Conservation (phyloP, 2,888 invertebrate species). For the Tachina fera region DNA sequence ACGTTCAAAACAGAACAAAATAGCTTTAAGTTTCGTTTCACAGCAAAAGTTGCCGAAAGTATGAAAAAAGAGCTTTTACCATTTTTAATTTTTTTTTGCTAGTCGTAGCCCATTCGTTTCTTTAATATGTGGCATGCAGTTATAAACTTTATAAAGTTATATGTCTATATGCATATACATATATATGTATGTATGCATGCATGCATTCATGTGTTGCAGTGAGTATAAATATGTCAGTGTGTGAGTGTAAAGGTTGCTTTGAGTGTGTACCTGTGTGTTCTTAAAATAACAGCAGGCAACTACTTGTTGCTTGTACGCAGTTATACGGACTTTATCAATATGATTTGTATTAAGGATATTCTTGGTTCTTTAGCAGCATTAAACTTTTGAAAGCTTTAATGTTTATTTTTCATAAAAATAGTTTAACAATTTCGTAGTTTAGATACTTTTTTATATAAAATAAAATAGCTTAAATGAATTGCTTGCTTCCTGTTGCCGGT, state of each 20-base stretch:
- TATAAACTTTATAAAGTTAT: not conserved
- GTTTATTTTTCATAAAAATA: no score
- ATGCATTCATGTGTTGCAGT: conserved; percentile 1
- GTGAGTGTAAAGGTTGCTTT: not conserved
- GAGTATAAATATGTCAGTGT: not conserved
- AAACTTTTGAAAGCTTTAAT: no score
- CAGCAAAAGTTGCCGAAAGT: conserved; percentile 1
- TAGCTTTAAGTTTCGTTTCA: conserved; percentile 39
- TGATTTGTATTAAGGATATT: conserved; percentile 1
- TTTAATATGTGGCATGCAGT: conserved; percentile 12
- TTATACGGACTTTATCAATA: not conserved
- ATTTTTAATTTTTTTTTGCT: not conserved
- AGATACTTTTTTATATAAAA: no score
- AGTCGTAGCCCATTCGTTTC: conserved; percentile 9
- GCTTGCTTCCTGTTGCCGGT: no score
- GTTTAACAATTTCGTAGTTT: no score
- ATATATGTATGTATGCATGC: not conserved
- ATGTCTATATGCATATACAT: no score
- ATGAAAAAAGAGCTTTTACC: conserved; percentile 37
- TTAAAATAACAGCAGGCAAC: conserved; percentile 51
- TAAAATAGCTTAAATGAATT: not conserved
- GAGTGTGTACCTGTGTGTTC: conserved; percentile 31
- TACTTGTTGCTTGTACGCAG: conserved; percentile 43
- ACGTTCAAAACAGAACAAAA: conserved; percentile 19
- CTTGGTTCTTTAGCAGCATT: no score